Evolutionary conservation across 35 echinoderm and acorn worm species (phyloP).

Genomic region (Lytechinus variegatus): DNA sequence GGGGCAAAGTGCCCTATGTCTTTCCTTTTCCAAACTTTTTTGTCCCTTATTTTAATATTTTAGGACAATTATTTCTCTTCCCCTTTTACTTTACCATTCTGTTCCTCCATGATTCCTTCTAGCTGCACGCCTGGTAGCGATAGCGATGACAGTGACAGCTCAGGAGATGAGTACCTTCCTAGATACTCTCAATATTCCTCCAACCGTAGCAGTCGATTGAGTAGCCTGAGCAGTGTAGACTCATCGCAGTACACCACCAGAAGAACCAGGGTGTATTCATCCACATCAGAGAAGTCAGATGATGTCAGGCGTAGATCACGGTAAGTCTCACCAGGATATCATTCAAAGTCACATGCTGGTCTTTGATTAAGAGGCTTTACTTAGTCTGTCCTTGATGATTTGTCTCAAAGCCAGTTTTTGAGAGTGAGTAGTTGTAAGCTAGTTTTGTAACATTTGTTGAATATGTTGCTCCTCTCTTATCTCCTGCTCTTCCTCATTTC

Average conservation of each 20-base stretch:
- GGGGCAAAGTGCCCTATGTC: too few species aligned
- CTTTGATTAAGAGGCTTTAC: background rate
- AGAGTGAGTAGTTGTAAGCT: too few species aligned
- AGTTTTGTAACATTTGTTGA: background rate
- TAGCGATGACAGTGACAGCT: slow-evolving; percentile 44
- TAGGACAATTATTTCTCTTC: too few species aligned
- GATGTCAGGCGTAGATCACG: slow-evolving; percentile 30
- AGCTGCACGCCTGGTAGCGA: background rate
- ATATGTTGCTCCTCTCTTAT: background rate
- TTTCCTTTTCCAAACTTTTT: too few species aligned
- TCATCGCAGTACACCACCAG: slow-evolving; percentile 39
- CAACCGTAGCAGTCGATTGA: slow-evolving; percentile 38
- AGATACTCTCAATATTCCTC: slow-evolving; percentile 55
- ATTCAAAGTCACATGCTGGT: background rate
- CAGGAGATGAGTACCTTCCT: slow-evolving; percentile 39
- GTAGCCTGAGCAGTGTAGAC: slow-evolving; percentile 61
- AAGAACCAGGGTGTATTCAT: slow-evolving; percentile 44
- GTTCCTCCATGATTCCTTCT: background rate
- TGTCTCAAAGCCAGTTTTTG: background rate
- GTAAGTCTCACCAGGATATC: background rate
- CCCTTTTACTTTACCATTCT: too few species aligned
- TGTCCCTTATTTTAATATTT: too few species aligned
- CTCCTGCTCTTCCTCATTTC: background rate
- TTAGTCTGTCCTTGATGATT: background rate
- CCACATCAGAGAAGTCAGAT: slow-evolving; percentile 51